These are phyloP conservation scores for Cryptosula pallasiana DNA, from an alignment of 2,888 invertebrate genomes.

Conservation along the genomic window DNA sequence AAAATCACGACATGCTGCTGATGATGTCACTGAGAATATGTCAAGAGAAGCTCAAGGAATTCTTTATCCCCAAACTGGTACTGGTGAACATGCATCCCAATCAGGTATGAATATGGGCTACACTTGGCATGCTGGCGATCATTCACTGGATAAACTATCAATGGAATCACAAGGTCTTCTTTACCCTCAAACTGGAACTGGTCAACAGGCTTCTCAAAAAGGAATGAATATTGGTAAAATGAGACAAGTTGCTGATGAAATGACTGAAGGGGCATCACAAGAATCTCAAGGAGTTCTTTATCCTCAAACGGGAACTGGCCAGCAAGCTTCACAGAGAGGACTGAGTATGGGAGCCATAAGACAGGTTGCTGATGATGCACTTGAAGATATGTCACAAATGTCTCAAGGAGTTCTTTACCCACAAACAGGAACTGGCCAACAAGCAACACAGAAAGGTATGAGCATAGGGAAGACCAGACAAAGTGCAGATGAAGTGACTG, in stretches of 20 bases:
- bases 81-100: neutral
- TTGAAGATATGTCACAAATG: neutral
- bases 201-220: slow-evolving; percentile 6
- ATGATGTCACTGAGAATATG: neutral
- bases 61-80: slow-evolving; percentile 7
- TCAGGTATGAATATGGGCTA: neutral
- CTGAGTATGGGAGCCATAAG: slow-evolving; percentile 36
- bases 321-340: slow-evolving; percentile 28
- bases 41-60: neutral
- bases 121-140: neutral
- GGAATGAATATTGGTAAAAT: slow-evolving; percentile 5
- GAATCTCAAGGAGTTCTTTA: neutral
- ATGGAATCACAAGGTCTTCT: slow-evolving; percentile 14
- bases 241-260: neutral
- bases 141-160: neutral
- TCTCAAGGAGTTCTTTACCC: neutral
- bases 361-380: neutral
- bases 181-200: neutral
- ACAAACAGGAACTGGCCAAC: slow-evolving; percentile 24
- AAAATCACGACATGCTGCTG: neutral
- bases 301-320: slow-evolving; percentile 22
- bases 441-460: neutral
- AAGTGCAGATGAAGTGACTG: neutral
- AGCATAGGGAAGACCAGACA: neutral
- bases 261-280: neutral